Evolutionary conservation across 1,140 invertebrate species (phyloP), one percentile per base, ranked within the genome.

Genomic region (Leptinotarsa undecemlineata): DNA sequence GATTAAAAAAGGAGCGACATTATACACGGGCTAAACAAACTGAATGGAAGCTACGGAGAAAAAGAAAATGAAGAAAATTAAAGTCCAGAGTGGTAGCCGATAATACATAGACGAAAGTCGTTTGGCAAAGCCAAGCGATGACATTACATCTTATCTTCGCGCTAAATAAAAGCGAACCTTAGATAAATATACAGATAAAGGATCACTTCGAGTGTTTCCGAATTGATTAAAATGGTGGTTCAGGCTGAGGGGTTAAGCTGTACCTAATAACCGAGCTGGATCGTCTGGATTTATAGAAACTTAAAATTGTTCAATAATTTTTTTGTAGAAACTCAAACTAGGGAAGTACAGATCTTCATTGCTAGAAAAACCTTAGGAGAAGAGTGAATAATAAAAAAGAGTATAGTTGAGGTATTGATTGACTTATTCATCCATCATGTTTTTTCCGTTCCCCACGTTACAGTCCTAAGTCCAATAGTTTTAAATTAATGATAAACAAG

Each of bases 221-320:
- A 83, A 83, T 83, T 83, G 82, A 83, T 83, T 83, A 83, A 79
- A 83, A 83, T 80, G 77, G 76, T 77, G 74, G 70, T 74, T 74
- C 74, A 77, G 81, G 80, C 78, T 77, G 79, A 74, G 79, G 81
- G 81, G 33, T 81, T 81, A 81, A 82, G 77, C 76, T 78, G 51
- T 57, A n/a, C n/a, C 8, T 4, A 57, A 0, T 19, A 26, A 64
- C 62, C 0, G 20, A 23, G 23, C 4, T 64, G 20, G 15, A 4
- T 13, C 3, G 8, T 15, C 8, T 64, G 21, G 23, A 64, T 15
- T 61, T 61, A 61, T 61, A 61, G n/a, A 61, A 61, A 61, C 17
- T 61, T 19, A 17, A n/a, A 20, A 42, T 11, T 42, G 8, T 42
- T 42, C 33, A 42, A 42, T 5, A 2, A 42, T 42, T 42, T 42